Percentiles rank a stretch among this genome's conserved stretches.
Conservation (phyloP, 2,888 invertebrate genomes). For the Cosmia pyralina region DNA sequence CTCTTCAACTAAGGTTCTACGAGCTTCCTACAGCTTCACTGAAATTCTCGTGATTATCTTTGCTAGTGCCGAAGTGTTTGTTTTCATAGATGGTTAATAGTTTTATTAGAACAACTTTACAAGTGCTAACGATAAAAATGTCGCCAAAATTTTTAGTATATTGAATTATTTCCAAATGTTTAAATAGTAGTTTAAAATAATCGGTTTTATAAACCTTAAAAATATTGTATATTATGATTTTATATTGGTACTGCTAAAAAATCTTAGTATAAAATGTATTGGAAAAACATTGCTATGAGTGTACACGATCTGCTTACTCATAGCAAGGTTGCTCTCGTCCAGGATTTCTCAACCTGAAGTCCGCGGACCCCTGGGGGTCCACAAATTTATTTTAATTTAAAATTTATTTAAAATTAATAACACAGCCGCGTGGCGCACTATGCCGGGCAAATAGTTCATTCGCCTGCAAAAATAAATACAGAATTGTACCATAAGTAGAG, state of each 20-base stretch:
- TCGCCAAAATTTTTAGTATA: not conserved
- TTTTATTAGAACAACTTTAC: not conserved
- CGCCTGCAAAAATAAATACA: no score
- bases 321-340: not conserved
- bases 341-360: no score
- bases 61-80: not conserved
- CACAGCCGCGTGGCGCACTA: no score
- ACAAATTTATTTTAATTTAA: no score
- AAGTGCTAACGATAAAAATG: not conserved
- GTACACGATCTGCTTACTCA: not conserved
- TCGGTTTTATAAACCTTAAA: not conserved
- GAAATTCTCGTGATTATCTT: conserved; percentile 5
- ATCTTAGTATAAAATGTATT: not conserved
- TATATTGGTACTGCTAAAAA: not conserved
- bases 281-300: not conserved
- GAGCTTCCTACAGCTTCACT: not conserved
- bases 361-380: no score
- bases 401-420: no score
- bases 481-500: no score
- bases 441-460: no score
- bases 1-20: conserved; percentile 26
- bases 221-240: not conserved
- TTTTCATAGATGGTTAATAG: not conserved
- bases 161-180: not conserved
- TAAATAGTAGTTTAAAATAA: not conserved